Evolutionary conservation across 2,113 vertebrate genomes (phyloP).

Genomic region (Periophthalmodon schlosseri): DNA sequence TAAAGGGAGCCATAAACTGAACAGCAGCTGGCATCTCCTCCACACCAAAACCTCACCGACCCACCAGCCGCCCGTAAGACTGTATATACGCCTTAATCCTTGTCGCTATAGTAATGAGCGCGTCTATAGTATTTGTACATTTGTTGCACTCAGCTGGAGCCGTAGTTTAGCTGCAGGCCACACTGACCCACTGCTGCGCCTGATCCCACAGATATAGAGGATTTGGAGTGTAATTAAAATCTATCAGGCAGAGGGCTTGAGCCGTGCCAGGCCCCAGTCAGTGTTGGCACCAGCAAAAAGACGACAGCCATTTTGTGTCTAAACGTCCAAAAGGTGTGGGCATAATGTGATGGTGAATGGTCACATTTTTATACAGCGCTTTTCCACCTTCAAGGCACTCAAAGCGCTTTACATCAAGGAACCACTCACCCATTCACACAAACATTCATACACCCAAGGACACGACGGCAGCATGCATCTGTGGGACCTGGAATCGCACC

Average conservation of each 20-base stretch:
- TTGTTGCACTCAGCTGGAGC: slow-evolving; percentile 28
- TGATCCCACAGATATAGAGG: slow-evolving; percentile 29
- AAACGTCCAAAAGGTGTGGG: slow-evolving; percentile 11
- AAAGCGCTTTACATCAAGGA: too few species aligned
- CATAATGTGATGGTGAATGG: slow-evolving; percentile 15
- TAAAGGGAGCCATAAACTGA: neutral
- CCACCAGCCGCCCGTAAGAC: neutral
- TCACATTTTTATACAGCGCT: too few species aligned
- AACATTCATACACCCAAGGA: too few species aligned
- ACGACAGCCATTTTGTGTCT: slow-evolving; percentile 9
- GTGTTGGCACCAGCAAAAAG: slow-evolving; percentile 27
- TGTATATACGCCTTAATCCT: slow-evolving; percentile 31
- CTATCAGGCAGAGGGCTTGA: slow-evolving; percentile 40
- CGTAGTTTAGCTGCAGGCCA: slow-evolving; percentile 29
- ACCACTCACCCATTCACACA: too few species aligned
- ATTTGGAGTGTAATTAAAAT: slow-evolving; percentile 49
- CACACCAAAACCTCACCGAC: neutral
- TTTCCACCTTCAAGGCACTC: too few species aligned
- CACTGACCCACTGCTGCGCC: slow-evolving; percentile 38
- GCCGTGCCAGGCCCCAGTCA: slow-evolving; percentile 30
- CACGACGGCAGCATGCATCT: too few species aligned
- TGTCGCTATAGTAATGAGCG: slow-evolving; percentile 19
- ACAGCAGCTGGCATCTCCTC: neutral
- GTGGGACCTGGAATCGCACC: too few species aligned
- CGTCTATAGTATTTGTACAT: slow-evolving; percentile 27